Conservation (phyloP, 2,888 invertebrate genomes). For the Tortricodes alternella region DNA sequence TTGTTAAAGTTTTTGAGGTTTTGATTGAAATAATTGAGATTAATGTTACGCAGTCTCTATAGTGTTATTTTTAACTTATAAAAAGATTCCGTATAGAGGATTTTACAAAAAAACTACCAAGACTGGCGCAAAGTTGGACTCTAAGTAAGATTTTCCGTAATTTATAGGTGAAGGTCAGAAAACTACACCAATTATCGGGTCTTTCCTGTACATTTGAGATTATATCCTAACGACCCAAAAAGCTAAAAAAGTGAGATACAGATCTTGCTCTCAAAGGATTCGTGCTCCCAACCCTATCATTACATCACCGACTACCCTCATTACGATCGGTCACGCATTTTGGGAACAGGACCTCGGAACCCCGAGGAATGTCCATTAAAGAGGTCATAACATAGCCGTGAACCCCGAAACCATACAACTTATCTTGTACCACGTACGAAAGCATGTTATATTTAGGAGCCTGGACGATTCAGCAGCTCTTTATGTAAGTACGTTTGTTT, state of each 20-base stretch:
- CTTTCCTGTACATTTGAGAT: background rate
- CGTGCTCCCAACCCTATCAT: constrained; percentile 24
- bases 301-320: constrained; percentile 32
- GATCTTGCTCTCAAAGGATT: constrained; percentile 6
- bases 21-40: background rate
- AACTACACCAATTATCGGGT: background rate
- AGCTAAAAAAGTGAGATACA: background rate
- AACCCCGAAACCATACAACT: constrained; percentile 4
- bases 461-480: too few species aligned
- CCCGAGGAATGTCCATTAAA: constrained; percentile 56
- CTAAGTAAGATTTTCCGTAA: background rate
- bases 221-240: background rate
- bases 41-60: background rate
- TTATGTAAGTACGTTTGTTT: too few species aligned
- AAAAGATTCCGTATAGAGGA: too few species aligned
- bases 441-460: too few species aligned
- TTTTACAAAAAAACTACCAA: too few species aligned
- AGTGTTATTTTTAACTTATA: background rate
- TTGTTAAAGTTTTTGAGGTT: constrained; percentile 10
- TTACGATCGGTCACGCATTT: constrained; percentile 36
- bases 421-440: background rate
- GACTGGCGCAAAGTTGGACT: too few species aligned
- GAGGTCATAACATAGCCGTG: constrained; percentile 11
- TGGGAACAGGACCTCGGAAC: constrained; percentile 41
- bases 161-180: background rate